Conservation (phyloP, 92 coral and sea anemone genomes). For the Parazoanthus darwini region DNA sequence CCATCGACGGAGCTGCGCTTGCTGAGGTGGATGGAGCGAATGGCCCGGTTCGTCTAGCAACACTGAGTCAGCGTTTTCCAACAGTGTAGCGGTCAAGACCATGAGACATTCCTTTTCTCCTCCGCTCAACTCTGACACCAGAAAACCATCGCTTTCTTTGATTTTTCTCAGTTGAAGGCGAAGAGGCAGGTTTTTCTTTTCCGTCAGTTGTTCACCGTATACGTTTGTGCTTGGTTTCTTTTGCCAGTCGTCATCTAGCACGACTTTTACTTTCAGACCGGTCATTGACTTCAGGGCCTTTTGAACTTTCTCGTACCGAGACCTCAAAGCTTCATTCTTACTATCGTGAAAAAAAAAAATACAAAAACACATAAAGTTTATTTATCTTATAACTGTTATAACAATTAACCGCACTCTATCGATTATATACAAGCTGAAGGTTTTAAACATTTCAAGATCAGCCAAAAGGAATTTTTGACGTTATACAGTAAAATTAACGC, state of each 20-base stretch:
- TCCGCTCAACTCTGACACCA: neutral
- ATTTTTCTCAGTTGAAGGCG: neutral
- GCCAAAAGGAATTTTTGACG: too few species aligned
- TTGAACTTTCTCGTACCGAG: neutral
- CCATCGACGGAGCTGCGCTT: conserved; percentile 46
- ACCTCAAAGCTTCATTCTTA: neutral
- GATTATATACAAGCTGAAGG: too few species aligned
- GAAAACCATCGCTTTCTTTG: neutral
- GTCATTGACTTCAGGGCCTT: conserved; percentile 5
- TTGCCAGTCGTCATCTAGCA: neutral
- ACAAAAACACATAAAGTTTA: too few species aligned
- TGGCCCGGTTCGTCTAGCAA: conserved; percentile 46
- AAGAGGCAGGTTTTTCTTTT: neutral
- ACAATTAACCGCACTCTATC: too few species aligned
- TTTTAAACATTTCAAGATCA: too few species aligned
- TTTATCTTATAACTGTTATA: too few species aligned
- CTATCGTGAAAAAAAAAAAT: neutral
- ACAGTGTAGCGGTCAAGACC: conserved; percentile 20
- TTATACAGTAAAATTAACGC: too few species aligned
- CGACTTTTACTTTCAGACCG: neutral
- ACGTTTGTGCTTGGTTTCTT: neutral
- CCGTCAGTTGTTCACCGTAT: neutral
- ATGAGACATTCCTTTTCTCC: conserved; percentile 20
- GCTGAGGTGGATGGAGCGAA: conserved; percentile 42
- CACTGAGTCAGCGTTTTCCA: conserved; percentile 9